Percentiles rank a stretch among this genome's conserved stretches.
phyloP scores from a whole-genome alignment of 2,888 invertebrate species.

The Netelia inedita region DNA sequence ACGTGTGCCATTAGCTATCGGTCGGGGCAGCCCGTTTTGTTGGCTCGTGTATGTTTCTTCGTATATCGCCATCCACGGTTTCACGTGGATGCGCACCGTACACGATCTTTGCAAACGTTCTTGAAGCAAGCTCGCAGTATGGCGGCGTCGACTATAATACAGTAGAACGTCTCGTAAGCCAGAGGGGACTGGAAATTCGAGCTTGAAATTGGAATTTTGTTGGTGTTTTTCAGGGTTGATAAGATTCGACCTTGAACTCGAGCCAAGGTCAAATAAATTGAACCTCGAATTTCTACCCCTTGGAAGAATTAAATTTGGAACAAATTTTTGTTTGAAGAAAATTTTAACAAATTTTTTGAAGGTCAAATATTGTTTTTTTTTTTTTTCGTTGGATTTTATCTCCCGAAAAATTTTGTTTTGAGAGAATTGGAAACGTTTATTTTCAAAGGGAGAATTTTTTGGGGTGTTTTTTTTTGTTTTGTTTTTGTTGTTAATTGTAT shows the following conservation, averaged over 20 bases:
- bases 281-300: too few species aligned
- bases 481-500: neutral
- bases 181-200: neutral
- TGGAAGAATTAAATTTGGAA: too few species aligned
- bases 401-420: too few species aligned
- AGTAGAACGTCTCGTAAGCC: conserved; percentile 21
- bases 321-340: too few species aligned
- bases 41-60: conserved; percentile 61
- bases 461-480: neutral
- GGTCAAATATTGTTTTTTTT: too few species aligned
- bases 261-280: too few species aligned
- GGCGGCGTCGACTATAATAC: conserved; percentile 32
- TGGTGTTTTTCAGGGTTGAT: too few species aligned
- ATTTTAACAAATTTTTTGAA: too few species aligned
- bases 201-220: too few species aligned
- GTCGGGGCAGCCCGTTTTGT: conserved; percentile 58
- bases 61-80: conserved; percentile 10
- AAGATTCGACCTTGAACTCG: too few species aligned
- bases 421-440: too few species aligned
- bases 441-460: neutral
- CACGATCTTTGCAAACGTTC: conserved; percentile 49
- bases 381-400: too few species aligned
- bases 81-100: conserved; percentile 39
- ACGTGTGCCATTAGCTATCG: conserved; percentile 67
- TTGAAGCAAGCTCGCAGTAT: conserved; percentile 16